phyloP scores from a whole-genome alignment of 2,888 invertebrate species.

The Trissolcus brochymenae region DNA sequence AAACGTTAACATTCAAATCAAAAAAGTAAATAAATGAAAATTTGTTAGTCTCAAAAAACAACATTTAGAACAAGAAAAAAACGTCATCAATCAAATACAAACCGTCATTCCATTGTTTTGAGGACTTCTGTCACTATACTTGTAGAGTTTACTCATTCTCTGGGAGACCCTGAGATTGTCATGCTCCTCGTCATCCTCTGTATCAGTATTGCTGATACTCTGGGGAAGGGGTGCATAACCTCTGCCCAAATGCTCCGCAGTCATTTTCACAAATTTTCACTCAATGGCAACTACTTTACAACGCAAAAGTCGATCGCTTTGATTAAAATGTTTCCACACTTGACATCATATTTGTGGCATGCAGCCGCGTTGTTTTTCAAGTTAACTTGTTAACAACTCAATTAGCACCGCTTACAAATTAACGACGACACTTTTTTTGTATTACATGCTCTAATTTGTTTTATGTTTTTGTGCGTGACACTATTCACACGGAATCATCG shows the following conservation, averaged over 20 bases:
- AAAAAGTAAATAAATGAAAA: slow-evolving; percentile 3
- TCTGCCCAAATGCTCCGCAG: slow-evolving; percentile 68
- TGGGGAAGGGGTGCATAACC: slow-evolving; percentile 86
- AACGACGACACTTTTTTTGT: slow-evolving; percentile 18
- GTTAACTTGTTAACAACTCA: slow-evolving; percentile 9
- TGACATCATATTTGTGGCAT: neutral
- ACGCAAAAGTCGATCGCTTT: slow-evolving; percentile 2
- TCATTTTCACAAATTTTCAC: slow-evolving; percentile 60
- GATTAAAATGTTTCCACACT: neutral
- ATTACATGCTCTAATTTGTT: slow-evolving; percentile 28
- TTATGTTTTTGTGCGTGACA: slow-evolving; percentile 24
- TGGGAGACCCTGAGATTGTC: slow-evolving; percentile 31
- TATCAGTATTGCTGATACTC: slow-evolving; percentile 86
- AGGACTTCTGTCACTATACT: slow-evolving; percentile 48
- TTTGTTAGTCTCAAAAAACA: neutral
- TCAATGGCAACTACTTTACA: slow-evolving; percentile 19
- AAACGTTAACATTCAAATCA: neutral
- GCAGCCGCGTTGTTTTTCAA: neutral
- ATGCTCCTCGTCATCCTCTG: slow-evolving; percentile 82
- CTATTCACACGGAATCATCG: neutral
- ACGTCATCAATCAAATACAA: slow-evolving; percentile 5
- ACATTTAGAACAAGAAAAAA: neutral
- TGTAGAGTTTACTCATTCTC: no score
- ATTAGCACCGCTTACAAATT: slow-evolving; percentile 19
- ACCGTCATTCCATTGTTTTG: slow-evolving; percentile 54